Evolutionary conservation across 2,888 invertebrate genomes (phyloP), one percentile per base, ranked within the genome.

Genomic region (Dryobota labecula): DNA sequence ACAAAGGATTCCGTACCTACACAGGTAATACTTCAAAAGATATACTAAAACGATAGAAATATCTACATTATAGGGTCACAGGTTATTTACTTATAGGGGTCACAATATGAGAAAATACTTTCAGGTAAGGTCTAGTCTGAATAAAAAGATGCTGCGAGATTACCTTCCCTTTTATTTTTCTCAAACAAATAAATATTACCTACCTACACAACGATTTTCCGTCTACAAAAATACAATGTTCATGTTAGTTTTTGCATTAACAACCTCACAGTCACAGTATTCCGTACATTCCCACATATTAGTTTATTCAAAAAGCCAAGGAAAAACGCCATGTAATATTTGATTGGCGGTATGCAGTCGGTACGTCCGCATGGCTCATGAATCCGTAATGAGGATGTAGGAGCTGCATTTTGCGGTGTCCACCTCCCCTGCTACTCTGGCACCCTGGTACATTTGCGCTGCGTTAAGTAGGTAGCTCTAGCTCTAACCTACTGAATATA

Each of bases 311-410:
- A 53, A 80, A 70, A 68, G 47, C 51, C 57, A 76, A 83, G 75
- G 71, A 81, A 82, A 81, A 76, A 60, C 11, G 15, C 53, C 69
- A 54, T 71, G 67, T 58, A 65, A 64, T 77, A 75, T 84, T 84
- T 90, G 90, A 91, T 90, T 90, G 90, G 87, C 81, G 83, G 86
- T 84, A 83, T 89, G 86, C 89, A 89, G 82, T 76, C 68, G 64
- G 66, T 83, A 56, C 78, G 79, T 70, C 88, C 88, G 89, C 90
- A 90, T 90, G 88, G 84, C 84, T 81, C 88, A 93, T 94, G 93
- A 92, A 94, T 94, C 90, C 84, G 84, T 92, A 90, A 94, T 92
- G 91, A 90, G 86, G 76, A 80, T 73, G 88, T 84, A 87, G 89
- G 89, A 87, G 87, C 88, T 91, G 90, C 91, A 92, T 90, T 91